Evolutionary conservation across 1,140 invertebrate genomes (phyloP).

Genomic region (Bombus polaris): DNA sequence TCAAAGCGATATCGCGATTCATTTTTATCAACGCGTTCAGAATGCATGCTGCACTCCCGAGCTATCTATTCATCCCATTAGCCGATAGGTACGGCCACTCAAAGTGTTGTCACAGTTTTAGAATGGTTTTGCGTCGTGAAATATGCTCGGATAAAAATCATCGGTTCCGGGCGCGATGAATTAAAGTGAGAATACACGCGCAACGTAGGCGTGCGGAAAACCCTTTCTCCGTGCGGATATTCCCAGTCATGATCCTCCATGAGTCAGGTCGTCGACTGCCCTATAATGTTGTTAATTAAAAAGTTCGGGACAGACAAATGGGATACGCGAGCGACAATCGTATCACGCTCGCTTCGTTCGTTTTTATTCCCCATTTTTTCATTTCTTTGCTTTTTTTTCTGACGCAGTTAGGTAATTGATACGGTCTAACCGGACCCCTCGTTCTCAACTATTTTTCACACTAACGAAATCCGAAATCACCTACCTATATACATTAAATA

Average conservation of each 20-base stretch:
- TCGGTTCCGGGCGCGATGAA: slow-evolving; percentile 8
- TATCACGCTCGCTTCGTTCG: slow-evolving; percentile 21
- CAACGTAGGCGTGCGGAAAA: not conserved
- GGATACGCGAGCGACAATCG: slow-evolving; percentile 64
- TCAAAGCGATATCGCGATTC: slow-evolving; percentile 15
- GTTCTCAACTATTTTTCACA: slow-evolving; percentile 70
- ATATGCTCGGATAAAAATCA: slow-evolving; percentile 26
- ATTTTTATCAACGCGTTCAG: not conserved
- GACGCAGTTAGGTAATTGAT: slow-evolving; percentile 73
- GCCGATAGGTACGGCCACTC: slow-evolving; percentile 31
- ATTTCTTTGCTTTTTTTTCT: not conserved
- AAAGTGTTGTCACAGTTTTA: slow-evolving; percentile 23
- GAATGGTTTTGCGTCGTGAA: not conserved
- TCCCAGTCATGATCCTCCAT: slow-evolving; percentile 26
- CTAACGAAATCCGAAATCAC: slow-evolving; percentile 75
- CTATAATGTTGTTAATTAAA: slow-evolving; percentile 77
- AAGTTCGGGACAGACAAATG: slow-evolving; percentile 77
- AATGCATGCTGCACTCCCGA: not conserved
- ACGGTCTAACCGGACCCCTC: slow-evolving; percentile 58
- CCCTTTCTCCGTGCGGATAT: not conserved
- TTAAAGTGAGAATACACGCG: slow-evolving; percentile 1
- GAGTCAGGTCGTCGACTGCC: slow-evolving; percentile 32
- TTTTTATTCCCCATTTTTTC: slow-evolving; percentile 25
- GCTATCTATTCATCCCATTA: slow-evolving; percentile 37
- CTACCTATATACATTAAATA: slow-evolving; percentile 75